phyloP scores from a whole-genome alignment of 2,113 vertebrate genomes.

The Chaenogobius annularis region DNA sequence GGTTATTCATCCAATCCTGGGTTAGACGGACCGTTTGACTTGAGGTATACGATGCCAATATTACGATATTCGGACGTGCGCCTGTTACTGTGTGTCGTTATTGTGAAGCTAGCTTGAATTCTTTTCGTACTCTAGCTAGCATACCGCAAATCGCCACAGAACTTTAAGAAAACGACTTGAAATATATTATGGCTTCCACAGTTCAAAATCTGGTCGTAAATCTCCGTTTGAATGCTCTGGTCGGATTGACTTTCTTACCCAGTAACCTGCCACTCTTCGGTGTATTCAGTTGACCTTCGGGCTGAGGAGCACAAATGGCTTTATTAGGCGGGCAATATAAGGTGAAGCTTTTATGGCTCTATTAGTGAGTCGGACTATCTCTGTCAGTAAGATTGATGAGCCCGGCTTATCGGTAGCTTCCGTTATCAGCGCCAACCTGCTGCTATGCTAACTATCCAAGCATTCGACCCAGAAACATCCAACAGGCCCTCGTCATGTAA shows the following conservation, averaged over 20 bases:
- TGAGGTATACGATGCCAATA: too few species aligned
- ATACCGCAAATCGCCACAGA: too few species aligned
- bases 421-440: constrained; percentile 72
- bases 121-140: too few species aligned
- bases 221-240: neutral
- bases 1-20: neutral
- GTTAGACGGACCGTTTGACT: too few species aligned
- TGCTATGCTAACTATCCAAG: constrained; percentile 52
- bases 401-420: constrained; percentile 64
- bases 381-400: constrained; percentile 71
- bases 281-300: constrained; percentile 80
- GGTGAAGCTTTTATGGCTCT: constrained; percentile 71
- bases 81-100: too few species aligned
- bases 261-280: neutral
- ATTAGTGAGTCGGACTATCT: constrained; percentile 67
- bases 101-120: too few species aligned
- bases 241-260: neutral
- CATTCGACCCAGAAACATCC: constrained; percentile 47
- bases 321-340: constrained; percentile 83
- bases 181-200: too few species aligned
- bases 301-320: constrained; percentile 78
- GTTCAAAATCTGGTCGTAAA: neutral
- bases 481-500: constrained; percentile 12
- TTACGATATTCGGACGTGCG: neutral
- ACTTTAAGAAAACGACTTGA: too few species aligned